These are phyloP conservation scores for Sebastes nivosus DNA, from an alignment of 2,797 vertebrate species.

Conservation along the genomic window DNA sequence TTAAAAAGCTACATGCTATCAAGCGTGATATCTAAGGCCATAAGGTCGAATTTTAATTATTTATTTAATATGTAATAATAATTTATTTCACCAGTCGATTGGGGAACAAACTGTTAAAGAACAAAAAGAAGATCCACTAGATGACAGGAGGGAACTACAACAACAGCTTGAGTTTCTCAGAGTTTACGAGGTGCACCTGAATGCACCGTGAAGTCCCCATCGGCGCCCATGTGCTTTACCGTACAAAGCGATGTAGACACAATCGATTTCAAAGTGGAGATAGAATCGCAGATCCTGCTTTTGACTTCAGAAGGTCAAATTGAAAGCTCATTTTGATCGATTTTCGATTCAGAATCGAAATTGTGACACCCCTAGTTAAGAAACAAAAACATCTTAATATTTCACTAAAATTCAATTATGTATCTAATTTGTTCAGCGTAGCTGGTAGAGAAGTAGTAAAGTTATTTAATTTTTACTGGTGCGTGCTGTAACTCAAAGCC, in stretches of 20 bases:
- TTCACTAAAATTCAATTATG: neutral
- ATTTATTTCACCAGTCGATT: too few species aligned
- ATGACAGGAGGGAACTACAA: neutral
- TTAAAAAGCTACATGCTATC: too few species aligned
- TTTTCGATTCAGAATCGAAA: too few species aligned
- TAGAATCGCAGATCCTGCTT: too few species aligned
- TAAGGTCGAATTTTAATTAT: accelerated
- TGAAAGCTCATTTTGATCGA: too few species aligned
- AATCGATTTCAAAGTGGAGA: too few species aligned
- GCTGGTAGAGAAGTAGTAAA: neutral
- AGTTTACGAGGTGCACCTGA: neutral
- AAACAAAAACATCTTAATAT: neutral
- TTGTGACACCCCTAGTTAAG: neutral
- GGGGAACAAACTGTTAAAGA: too few species aligned
- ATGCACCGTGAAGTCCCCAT: neutral
- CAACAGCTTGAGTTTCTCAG: neutral
- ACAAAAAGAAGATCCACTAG: too few species aligned
- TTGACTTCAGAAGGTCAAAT: too few species aligned
- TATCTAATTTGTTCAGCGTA: neutral
- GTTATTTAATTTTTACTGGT: neutral
- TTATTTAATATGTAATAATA: neutral
- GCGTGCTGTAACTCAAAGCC: neutral
- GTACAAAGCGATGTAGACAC: neutral
- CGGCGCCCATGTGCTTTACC: neutral
- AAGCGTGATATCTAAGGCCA: too few species aligned